These are phyloP conservation scores for Tyrophagus putrescentiae DNA, from an alignment of 1,140 invertebrate species.

Conservation along the genomic window DNA sequence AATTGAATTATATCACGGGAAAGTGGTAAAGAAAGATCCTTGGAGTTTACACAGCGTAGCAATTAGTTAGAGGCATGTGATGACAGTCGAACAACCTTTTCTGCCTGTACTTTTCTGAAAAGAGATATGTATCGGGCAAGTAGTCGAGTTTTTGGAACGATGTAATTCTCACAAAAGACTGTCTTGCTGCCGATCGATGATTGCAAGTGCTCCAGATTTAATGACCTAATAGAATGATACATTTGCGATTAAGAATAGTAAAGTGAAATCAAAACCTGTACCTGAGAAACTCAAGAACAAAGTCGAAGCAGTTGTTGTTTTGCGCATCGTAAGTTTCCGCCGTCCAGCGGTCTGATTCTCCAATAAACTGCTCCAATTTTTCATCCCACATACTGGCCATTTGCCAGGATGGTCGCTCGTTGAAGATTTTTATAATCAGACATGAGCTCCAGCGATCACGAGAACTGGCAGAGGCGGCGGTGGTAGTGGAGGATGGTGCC, in stretches of 20 bases:
- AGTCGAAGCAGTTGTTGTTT: conserved; percentile 11
- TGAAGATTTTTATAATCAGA: conserved; percentile 7
- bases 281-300: conserved; percentile 6
- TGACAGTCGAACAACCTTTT: no score
- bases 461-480: no score
- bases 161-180: conserved; percentile 3
- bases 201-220: not conserved
- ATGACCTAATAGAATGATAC: conserved; percentile 4
- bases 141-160: conserved; percentile 2
- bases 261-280: not conserved
- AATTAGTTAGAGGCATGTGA: no score
- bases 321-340: not conserved
- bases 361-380: not conserved
- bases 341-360: not conserved
- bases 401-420: not conserved
- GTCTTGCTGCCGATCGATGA: conserved; percentile 2
- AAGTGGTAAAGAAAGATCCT: no score
- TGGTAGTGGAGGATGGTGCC: no score
- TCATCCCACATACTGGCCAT: not conserved
- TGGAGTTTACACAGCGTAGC: no score
- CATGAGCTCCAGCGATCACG: not conserved
- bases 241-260: not conserved
- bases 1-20: no score
- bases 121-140: conserved; percentile 7
- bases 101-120: not conserved